These are phyloP conservation scores for Gulo gulo DNA, from an alignment of 2,113 vertebrate genomes.

Conservation along the genomic window DNA sequence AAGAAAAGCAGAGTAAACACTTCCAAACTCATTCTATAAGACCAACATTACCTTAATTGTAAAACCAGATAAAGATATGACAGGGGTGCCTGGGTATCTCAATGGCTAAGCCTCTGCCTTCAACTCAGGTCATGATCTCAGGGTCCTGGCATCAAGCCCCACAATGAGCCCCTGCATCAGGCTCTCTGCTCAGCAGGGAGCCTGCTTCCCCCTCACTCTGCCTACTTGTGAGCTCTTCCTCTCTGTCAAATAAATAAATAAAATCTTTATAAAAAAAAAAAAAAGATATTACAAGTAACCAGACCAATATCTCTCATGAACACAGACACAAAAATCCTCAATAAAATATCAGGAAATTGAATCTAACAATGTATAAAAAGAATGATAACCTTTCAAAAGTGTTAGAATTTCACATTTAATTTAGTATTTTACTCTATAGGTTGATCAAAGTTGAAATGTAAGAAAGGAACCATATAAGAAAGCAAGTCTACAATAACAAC, in stretches of 20 bases:
- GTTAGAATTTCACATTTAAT: conserved; percentile 21
- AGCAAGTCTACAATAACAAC: background rate
- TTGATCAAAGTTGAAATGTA: conserved; percentile 35
- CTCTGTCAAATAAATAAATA: too few relatives aligned
- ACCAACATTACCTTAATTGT: background rate
- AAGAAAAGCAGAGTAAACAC: background rate
- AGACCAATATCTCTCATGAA: background rate
- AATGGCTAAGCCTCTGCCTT: too few relatives aligned
- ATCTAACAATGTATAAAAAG: background rate
- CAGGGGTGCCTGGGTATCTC: too few relatives aligned
- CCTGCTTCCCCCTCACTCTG: too few relatives aligned
- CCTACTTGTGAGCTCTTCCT: too few relatives aligned
- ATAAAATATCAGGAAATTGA: background rate
- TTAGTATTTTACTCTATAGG: background rate
- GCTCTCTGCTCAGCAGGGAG: too few relatives aligned
- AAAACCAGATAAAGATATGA: background rate
- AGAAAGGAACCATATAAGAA: background rate
- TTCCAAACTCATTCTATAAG: background rate
- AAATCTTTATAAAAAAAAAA: too few relatives aligned
- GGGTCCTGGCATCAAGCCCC: too few relatives aligned
- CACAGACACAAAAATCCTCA: background rate
- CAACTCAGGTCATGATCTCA: too few relatives aligned
- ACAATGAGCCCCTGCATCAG: too few relatives aligned
- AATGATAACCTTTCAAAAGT: background rate
- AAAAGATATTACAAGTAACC: background rate